Percentiles rank a stretch among this genome's conserved stretches.
These are phyloP conservation scores for Tetragonula clypearis DNA, from an alignment of 1,140 invertebrate species.

Conservation along the genomic window DNA sequence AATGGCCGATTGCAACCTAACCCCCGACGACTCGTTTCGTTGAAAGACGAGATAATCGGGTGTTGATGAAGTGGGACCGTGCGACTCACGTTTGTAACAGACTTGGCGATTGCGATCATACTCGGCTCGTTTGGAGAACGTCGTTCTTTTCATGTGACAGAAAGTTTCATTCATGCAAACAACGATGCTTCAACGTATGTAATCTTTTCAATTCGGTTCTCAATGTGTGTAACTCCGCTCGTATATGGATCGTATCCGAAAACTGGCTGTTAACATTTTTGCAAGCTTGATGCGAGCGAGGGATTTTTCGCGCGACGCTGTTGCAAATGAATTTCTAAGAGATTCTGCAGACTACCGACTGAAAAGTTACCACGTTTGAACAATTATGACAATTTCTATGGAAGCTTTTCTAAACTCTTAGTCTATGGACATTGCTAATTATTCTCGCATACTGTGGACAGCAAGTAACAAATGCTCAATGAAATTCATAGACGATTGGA, in stretches of 20 bases:
- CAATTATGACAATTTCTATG: not conserved
- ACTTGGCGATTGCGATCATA: not conserved
- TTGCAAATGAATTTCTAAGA: not conserved
- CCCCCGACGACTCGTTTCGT: constrained; percentile 10
- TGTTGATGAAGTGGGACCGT: constrained; percentile 22
- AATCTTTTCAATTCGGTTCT: not conserved
- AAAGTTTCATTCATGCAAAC: not conserved
- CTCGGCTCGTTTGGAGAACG: not conserved
- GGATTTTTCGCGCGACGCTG: not conserved
- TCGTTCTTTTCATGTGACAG: too few relatives aligned
- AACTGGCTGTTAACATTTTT: not conserved
- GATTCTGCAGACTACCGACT: not conserved
- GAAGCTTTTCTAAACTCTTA: too few relatives aligned
- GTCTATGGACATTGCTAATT: not conserved
- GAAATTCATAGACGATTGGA: not conserved
- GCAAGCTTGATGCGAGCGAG: not conserved
- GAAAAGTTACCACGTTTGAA: not conserved
- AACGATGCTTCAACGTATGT: not conserved
- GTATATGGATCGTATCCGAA: not conserved
- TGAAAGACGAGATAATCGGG: constrained; percentile 30
- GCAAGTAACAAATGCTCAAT: too few relatives aligned
- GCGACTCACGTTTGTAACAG: constrained; percentile 2
- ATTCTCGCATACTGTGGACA: too few relatives aligned
- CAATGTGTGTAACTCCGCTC: not conserved
- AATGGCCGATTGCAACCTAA: constrained; percentile 48